A percentile compares a stretch with the other conserved stretches of the same genome.
phyloP scores from a whole-genome alignment of 2,888 invertebrate genomes.

The Liodrosophila aerea region DNA sequence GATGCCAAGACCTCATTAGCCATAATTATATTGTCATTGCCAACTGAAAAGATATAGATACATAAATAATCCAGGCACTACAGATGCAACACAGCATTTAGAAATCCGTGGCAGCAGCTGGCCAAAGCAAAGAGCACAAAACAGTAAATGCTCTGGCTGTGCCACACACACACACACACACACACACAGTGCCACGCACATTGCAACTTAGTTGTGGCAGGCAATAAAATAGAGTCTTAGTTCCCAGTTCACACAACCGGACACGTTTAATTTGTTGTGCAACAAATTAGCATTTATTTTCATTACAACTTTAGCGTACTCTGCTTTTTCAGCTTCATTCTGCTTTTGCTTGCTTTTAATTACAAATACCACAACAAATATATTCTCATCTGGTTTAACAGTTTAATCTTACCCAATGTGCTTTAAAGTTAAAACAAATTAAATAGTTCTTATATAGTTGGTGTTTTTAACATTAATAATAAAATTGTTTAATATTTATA shows the following conservation, averaged over 20 bases:
- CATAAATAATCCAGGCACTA: constrained; percentile 48
- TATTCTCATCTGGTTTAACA: not conserved
- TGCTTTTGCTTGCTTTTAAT: not conserved
- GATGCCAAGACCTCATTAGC: constrained; percentile 40
- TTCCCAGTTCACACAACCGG: constrained; percentile 46
- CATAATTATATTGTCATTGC: constrained; percentile 49
- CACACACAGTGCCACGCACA: constrained; percentile 16
- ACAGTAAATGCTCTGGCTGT: constrained; percentile 16
- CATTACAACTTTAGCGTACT: constrained; percentile 66
- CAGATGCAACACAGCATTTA: constrained; percentile 59
- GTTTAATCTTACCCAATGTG: too few species aligned
- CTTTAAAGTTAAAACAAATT: too few species aligned
- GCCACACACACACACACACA: too few species aligned
- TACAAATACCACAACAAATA: not conserved
- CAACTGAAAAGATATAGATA: constrained; percentile 50
- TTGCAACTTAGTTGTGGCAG: constrained; percentile 66
- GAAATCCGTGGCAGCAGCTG: constrained; percentile 24
- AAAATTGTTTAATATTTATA: too few species aligned
- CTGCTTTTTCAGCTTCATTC: not conserved
- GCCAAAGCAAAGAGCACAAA: constrained; percentile 5
- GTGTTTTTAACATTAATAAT: not conserved
- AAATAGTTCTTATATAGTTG: not conserved
- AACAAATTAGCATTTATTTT: constrained; percentile 81
- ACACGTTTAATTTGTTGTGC: constrained; percentile 80
- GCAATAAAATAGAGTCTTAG: constrained; percentile 75